Percentiles rank a stretch among this genome's conserved stretches.
Conservation (phyloP, 2,113 vertebrate genomes). For the Alexandromys fortis region DNA sequence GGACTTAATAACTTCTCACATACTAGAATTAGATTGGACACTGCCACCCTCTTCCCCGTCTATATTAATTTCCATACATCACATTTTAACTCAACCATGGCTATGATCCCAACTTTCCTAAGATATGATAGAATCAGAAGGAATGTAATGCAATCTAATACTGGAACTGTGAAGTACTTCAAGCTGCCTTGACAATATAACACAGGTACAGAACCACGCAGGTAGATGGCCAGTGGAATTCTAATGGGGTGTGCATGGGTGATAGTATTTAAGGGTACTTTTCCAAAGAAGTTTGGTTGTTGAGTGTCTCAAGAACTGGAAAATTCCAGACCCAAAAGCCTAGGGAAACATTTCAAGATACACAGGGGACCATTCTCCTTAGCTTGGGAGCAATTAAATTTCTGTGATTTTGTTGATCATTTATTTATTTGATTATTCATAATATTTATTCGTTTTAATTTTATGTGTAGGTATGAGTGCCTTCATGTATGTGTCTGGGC, state of each 20-base stretch:
- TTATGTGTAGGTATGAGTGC: neutral
- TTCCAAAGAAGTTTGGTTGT: neutral
- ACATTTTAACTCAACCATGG: neutral
- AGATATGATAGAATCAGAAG: neutral
- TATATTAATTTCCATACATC: neutral
- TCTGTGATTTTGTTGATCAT: neutral
- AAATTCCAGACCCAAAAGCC: neutral
- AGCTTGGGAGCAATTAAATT: neutral
- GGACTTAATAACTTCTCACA: neutral
- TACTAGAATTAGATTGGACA: neutral
- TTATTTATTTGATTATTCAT: neutral
- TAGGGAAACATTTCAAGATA: neutral
- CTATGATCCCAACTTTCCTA: neutral
- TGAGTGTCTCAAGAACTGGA: neutral
- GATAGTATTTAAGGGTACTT: neutral
- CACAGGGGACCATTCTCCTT: fast-evolving
- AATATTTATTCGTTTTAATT: neutral
- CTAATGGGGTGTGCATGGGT: neutral
- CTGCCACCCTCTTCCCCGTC: neutral
- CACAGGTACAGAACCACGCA: neutral
- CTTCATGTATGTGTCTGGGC: neutral
- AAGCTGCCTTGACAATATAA: neutral
- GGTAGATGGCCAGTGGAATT: neutral
- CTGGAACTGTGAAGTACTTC: neutral
- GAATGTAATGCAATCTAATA: neutral